Percentiles rank a stretch among this genome's conserved stretches.
Evolutionary conservation across 2,113 vertebrate species (phyloP).

Genomic region (Tonatia bakeri): DNA sequence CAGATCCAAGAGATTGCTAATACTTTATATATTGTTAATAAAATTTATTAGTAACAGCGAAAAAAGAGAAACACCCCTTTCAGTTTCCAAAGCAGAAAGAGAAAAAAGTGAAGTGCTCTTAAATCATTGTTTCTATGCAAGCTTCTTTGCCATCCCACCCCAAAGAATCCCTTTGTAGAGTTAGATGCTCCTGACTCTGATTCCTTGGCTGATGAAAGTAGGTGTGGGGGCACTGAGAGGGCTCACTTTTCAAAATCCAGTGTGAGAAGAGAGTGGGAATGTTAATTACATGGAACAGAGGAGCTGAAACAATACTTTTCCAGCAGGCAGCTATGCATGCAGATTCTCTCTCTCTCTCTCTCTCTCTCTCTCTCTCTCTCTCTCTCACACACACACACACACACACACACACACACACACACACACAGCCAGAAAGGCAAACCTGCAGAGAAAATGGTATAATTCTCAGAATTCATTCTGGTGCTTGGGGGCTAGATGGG

Average conservation of each 20-base stretch:
- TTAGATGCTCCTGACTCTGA: neutral
- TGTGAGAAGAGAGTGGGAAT: neutral
- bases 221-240: neutral
- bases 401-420: neutral
- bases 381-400: neutral
- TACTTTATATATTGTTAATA: constrained; percentile 45
- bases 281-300: neutral
- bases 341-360: neutral
- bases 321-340: neutral
- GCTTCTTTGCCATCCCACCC: neutral
- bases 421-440: neutral
- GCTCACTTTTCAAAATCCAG: neutral
- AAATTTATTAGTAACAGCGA: constrained; percentile 22
- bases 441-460: neutral
- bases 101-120: neutral
- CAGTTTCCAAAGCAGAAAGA: constrained; percentile 41
- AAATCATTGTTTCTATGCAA: neutral
- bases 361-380: too few species aligned
- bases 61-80: constrained; percentile 12
- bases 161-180: neutral
- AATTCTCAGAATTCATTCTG: constrained; percentile 10
- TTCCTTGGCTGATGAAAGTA: neutral
- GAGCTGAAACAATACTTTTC: neutral
- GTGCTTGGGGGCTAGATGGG: neutral
- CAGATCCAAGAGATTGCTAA: constrained; percentile 48